These are phyloP conservation scores for Agrypnia vestita DNA, from an alignment of 1,140 invertebrate species.

Conservation along the genomic window DNA sequence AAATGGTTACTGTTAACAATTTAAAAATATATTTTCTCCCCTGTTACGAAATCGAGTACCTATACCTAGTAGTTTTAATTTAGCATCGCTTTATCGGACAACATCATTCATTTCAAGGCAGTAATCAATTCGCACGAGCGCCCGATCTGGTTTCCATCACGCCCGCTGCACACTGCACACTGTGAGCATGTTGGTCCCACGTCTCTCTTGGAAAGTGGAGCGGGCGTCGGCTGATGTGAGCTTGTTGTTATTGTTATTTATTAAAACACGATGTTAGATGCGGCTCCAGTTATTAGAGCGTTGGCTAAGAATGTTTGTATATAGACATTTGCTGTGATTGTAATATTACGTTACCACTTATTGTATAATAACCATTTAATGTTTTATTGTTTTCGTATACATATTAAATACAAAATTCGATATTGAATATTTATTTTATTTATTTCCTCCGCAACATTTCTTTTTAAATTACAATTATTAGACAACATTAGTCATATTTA, in stretches of 20 bases:
- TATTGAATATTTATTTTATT: constrained; percentile 17
- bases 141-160: background rate
- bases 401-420: constrained; percentile 54
- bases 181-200: background rate
- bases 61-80: background rate
- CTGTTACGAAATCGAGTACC: background rate
- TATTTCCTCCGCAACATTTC: background rate
- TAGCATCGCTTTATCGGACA: background rate
- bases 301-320: constrained; percentile 35
- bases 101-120: background rate
- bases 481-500: too few species aligned
- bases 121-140: background rate
- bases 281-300: constrained; percentile 6
- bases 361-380: constrained; percentile 44
- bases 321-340: constrained; percentile 56
- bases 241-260: background rate
- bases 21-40: background rate
- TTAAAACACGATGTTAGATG: background rate
- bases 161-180: background rate
- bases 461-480: too few species aligned
- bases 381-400: constrained; percentile 51
- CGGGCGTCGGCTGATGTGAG: background rate
- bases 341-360: constrained; percentile 53
- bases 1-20: background rate
- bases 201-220: background rate